Conservation (phyloP, 2,888 invertebrate genomes). For the Callinectes sapidus region DNA sequence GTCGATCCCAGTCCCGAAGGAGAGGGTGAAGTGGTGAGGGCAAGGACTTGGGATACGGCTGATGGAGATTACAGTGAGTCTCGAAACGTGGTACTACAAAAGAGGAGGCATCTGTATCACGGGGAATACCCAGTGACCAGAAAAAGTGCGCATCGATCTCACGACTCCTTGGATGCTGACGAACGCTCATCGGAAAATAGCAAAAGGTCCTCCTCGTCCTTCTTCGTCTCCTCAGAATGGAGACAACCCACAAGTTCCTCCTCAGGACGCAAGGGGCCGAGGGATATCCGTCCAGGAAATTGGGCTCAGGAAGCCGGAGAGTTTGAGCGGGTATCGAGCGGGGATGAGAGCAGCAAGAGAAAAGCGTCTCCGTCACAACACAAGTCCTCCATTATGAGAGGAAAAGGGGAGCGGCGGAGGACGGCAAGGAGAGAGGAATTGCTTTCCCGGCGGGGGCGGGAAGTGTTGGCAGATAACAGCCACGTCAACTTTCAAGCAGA, state of each 20-base stretch:
- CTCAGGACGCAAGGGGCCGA: conserved; percentile 14
- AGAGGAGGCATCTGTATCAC: background rate
- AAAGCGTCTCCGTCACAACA: conserved; percentile 18
- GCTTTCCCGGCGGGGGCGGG: background rate
- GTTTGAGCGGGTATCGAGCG: conserved; percentile 18
- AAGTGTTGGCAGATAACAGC: background rate
- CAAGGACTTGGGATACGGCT: background rate
- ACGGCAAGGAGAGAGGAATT: background rate
- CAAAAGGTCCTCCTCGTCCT: background rate
- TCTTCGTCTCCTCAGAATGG: conserved; percentile 15
- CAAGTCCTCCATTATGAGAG: conserved; percentile 15
- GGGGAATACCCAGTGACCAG: background rate
- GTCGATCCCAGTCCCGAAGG: background rate
- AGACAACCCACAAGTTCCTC: background rate
- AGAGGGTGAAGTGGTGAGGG: background rate
- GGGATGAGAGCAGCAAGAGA: conserved; percentile 23
- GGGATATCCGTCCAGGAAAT: conserved; percentile 34
- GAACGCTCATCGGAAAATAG: background rate
- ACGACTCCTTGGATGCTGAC: background rate
- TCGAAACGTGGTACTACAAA: background rate
- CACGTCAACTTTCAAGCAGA: background rate
- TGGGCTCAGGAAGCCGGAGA: background rate
- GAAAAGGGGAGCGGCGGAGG: background rate
- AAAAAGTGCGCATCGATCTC: conserved; percentile 9
- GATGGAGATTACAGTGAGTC: background rate